phyloP scores from a whole-genome alignment of 2,797 vertebrate genomes.

The Eospalax fontanierii region DNA sequence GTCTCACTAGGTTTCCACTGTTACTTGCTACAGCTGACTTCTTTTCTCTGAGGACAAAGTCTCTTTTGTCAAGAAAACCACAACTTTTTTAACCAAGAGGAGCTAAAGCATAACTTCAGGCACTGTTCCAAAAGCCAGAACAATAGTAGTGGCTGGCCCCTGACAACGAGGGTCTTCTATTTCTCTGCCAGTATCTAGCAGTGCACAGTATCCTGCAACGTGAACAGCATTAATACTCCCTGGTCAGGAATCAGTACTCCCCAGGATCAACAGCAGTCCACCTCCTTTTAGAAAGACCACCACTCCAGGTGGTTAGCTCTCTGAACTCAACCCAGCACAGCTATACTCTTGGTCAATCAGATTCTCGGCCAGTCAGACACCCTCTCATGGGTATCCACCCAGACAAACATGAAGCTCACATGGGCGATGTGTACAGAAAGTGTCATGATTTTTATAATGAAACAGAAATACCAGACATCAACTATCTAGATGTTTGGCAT shows the following conservation, averaged over 20 bases:
- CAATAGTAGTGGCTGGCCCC: not conserved
- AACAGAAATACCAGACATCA: not conserved
- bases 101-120: constrained; percentile 70
- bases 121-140: constrained; percentile 49
- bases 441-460: not conserved
- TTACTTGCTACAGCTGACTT: constrained; percentile 76
- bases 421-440: not conserved
- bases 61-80: constrained; percentile 62
- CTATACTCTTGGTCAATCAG: too few species aligned
- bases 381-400: too few species aligned
- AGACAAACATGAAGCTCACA: too few species aligned
- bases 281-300: too few species aligned
- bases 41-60: constrained; percentile 46
- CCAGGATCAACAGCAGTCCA: too few species aligned
- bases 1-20: constrained; percentile 78
- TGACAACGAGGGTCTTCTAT: not conserved
- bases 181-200: constrained; percentile 75
- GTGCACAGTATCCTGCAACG: not conserved
- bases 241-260: constrained; percentile 33
- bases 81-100: constrained; percentile 64
- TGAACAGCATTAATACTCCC: constrained; percentile 79
- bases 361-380: too few species aligned
- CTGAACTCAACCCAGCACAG: too few species aligned
- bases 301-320: too few species aligned
- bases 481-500: not conserved